These are phyloP conservation scores for Taenioides sp. DNA, from an alignment of 2,797 vertebrate genomes.

Conservation along the genomic window DNA sequence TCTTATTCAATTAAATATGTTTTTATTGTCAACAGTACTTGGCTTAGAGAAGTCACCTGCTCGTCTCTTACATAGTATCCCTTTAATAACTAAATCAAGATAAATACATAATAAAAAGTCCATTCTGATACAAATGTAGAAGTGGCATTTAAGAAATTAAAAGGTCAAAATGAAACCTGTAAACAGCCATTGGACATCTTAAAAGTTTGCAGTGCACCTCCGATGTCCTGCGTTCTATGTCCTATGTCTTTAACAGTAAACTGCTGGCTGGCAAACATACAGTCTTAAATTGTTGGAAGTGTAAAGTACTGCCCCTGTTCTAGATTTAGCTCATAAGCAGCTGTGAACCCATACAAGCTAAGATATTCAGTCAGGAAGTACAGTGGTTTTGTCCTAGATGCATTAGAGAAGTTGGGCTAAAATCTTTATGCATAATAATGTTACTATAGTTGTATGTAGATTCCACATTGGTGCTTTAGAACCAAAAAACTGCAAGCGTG, in stretches of 20 bases:
- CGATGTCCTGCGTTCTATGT: background rate
- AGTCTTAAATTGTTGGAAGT: constrained; percentile 15
- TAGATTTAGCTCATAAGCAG: constrained; percentile 39
- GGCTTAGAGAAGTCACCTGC: background rate
- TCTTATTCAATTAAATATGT: background rate
- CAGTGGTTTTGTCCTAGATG: constrained; percentile 55
- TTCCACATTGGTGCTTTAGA: constrained; percentile 22
- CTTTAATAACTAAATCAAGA: background rate
- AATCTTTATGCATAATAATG: constrained; percentile 31
- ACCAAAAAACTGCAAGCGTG: constrained; percentile 18
- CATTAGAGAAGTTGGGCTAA: constrained; percentile 46
- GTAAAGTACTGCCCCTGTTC: constrained; percentile 12
- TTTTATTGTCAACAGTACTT: background rate
- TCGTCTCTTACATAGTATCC: background rate
- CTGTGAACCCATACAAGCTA: constrained; percentile 27
- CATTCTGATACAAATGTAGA: too few species aligned
- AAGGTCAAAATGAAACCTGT: background rate
- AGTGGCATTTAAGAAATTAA: too few species aligned
- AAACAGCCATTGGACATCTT: background rate
- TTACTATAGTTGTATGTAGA: constrained; percentile 12
- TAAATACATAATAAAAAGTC: too few species aligned
- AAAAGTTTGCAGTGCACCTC: background rate
- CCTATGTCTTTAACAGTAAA: constrained; percentile 29
- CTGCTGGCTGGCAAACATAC: constrained; percentile 11
- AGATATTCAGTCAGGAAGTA: constrained; percentile 54